A percentile compares a stretch with the other conserved stretches of the same genome.
Conservation (phyloP, 2,888 invertebrate species). For the Thymelicus lineola region DNA sequence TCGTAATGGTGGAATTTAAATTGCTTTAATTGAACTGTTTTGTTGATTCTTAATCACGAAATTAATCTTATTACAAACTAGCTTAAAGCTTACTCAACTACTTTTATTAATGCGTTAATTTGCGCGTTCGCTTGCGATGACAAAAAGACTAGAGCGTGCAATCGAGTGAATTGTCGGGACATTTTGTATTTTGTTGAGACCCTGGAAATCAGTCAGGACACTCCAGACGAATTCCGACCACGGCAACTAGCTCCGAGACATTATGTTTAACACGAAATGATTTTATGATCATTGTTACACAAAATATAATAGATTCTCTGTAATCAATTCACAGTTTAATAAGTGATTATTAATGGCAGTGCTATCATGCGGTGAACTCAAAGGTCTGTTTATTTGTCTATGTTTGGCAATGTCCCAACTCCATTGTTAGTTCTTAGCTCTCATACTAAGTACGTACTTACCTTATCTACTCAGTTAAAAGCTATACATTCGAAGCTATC, state of each 20-base stretch:
- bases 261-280: neutral
- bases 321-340: too few species aligned
- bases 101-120: too few species aligned
- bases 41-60: neutral
- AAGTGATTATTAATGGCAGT: too few species aligned
- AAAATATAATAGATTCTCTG: too few species aligned
- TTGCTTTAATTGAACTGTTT: slow-evolving; percentile 1
- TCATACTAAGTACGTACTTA: neutral
- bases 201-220: too few species aligned
- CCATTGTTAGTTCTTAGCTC: neutral
- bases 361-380: neutral
- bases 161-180: too few species aligned
- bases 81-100: neutral
- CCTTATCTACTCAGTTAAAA: too few species aligned
- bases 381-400: neutral
- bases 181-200: too few species aligned
- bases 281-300: neutral
- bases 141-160: too few species aligned
- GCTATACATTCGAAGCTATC: neutral
- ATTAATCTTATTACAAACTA: neutral
- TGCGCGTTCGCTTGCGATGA: too few species aligned
- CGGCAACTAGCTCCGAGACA: too few species aligned
- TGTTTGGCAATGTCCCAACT: slow-evolving; percentile 4
- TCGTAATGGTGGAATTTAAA: neutral
- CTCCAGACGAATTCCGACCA: too few species aligned